Evolutionary conservation across 2,888 invertebrate species (phyloP).

Genomic region (Conchocele bisecta): DNA sequence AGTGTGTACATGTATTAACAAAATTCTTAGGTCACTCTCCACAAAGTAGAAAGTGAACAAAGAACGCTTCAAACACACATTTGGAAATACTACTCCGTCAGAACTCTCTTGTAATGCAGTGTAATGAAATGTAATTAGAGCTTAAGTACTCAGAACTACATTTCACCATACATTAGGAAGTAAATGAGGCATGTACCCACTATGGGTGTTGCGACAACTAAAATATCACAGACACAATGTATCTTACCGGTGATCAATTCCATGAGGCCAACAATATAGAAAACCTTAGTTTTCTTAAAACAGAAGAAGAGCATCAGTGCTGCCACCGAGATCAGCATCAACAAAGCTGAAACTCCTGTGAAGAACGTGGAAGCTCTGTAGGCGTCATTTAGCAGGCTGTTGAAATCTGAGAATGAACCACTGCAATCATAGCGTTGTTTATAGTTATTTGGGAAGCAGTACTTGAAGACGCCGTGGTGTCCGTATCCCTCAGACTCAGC

Average conservation of each 20-base stretch:
- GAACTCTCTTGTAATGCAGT: no score
- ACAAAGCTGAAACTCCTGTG: conserved; percentile 91
- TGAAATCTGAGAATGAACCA: conserved; percentile 88
- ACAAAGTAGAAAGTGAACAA: no score
- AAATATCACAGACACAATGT: no score
- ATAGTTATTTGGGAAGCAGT: conserved; percentile 85
- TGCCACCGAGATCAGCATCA: conserved; percentile 93
- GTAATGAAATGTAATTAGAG: no score
- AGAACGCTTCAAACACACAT: no score
- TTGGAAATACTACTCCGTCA: no score
- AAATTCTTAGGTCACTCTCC: no score
- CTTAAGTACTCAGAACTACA: no score
- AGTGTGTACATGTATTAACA: no score
- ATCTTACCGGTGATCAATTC: conserved; percentile 95
- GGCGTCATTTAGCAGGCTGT: conserved; percentile 91
- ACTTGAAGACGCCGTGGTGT: conserved; percentile 95
- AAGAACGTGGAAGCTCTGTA: conserved; percentile 94
- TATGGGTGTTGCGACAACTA: no score
- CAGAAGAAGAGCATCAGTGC: conserved; percentile 95
- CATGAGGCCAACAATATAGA: conserved; percentile 96
- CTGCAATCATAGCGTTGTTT: conserved; percentile 85
- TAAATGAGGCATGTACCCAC: no score
- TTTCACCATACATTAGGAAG: no score
- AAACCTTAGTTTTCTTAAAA: conserved; percentile 95
- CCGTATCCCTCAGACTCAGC: conserved; percentile 87